These are phyloP conservation scores for Pteropus rufus DNA, from an alignment of 2,797 vertebrate genomes.

Conservation along the genomic window DNA sequence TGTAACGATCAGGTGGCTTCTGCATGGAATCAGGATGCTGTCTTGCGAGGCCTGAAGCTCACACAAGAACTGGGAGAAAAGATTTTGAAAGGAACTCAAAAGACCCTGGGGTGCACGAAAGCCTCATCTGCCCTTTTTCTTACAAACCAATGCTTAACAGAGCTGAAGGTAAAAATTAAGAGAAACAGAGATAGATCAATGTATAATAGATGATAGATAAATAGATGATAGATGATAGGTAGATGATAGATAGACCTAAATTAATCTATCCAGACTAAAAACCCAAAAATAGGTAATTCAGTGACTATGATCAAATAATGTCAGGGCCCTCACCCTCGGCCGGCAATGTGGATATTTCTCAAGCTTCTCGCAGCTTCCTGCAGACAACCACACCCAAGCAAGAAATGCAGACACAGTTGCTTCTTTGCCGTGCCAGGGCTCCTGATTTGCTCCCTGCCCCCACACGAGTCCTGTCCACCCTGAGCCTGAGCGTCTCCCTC, in stretches of 20 bases:
- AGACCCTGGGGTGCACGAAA: background rate
- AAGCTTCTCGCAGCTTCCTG: background rate
- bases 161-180: background rate
- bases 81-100: background rate
- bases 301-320: background rate
- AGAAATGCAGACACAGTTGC: background rate
- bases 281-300: background rate
- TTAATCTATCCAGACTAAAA: background rate
- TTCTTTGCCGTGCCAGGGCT: background rate
- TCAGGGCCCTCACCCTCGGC: background rate
- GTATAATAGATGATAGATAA: background rate
- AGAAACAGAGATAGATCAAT: background rate
- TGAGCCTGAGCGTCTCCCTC: background rate
- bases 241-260: background rate
- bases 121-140: background rate
- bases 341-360: background rate
- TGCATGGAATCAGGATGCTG: background rate
- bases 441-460: background rate
- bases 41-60: background rate
- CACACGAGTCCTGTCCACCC: background rate
- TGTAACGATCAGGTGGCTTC: background rate
- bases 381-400: background rate
- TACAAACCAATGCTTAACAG: background rate
- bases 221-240: background rate
- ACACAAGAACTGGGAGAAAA: background rate